A percentile compares a stretch with the other conserved stretches of the same genome.
phyloP scores from a whole-genome alignment of 2,888 invertebrate species.

The Gymnoscelis rufifasciata region DNA sequence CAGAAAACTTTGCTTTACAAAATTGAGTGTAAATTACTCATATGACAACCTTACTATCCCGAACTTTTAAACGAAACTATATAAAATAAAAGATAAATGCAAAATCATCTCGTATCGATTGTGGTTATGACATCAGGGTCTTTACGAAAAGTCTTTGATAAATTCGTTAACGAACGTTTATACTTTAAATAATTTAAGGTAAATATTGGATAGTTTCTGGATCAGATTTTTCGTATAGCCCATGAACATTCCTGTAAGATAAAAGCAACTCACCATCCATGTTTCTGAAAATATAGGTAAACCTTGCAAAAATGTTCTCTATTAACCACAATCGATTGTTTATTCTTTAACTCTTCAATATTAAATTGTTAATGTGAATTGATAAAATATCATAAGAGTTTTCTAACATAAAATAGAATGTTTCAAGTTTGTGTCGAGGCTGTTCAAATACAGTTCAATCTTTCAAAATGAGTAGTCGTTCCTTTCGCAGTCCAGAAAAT shows the following conservation, averaged over 20 bases:
- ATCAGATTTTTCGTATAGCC: conserved; percentile 54
- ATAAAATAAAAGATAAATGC: not conserved
- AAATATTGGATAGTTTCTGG: conserved; percentile 2
- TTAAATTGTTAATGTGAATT: not conserved
- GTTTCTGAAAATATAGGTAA: conserved; percentile 71
- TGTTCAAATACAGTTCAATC: conserved; percentile 41
- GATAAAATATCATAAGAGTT: not conserved
- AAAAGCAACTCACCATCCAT: conserved; percentile 71
- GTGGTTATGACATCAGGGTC: conserved; percentile 49
- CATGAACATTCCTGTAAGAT: conserved; percentile 66
- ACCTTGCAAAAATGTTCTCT: conserved; percentile 65
- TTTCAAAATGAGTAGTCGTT: conserved; percentile 39
- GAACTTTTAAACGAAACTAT: not conserved
- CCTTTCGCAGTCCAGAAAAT: conserved; percentile 58
- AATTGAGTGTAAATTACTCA: conserved; percentile 21
- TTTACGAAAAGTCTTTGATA: conserved; percentile 52
- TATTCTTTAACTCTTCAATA: conserved; percentile 1
- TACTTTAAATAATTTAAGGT: too few relatives aligned
- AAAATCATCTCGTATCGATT: conserved; percentile 35
- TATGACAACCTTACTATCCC: conserved; percentile 58
- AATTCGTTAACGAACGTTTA: too few relatives aligned
- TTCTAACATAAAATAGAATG: conserved; percentile 26
- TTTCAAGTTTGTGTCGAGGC: conserved; percentile 46
- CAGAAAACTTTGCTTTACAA: conserved; percentile 12
- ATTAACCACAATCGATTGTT: conserved; percentile 49